Base-by-base conservation (phyloP, 1,140 invertebrate genomes). In the Zaprionus vittiger region DNA sequence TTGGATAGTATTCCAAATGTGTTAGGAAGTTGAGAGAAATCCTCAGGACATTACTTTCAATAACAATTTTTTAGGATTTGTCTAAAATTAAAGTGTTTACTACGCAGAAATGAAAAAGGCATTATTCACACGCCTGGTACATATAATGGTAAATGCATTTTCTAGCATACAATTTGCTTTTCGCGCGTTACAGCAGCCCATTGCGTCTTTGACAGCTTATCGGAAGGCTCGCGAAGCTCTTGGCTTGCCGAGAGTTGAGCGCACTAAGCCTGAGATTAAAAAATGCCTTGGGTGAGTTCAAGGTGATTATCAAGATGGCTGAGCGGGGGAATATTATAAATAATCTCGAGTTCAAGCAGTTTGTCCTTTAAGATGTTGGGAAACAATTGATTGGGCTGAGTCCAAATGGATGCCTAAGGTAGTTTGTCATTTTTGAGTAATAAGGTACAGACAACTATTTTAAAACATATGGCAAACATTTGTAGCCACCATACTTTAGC, bases 291-390 rank as follows among this genome's bases (percentile, higher is more conserved):
- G 20, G 9, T 5, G 11, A 47, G 49, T 56, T 55, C 20, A 67
- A 57, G 55, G 22, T 55, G 14, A 56, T 26, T 26, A 52, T 55
- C 22, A 55, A 24, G 37, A 22, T 7, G 2, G 4, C 24, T 31
- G 9, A 12, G 28, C 6, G 2, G 12, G 31, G 9, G 9, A 17
- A 57, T 34, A 57, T 59, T 67, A 34, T 9, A 34, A 57, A 47
- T 57, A 59, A 59, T 22, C 37, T 47, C 64, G 31, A 47, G 64
- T 59, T 44, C 20, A 57, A 47, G n/a, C 38, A 56, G 52, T 34
- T 55, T 55, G 15, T 20, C 52, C 34, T 64, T 34, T 37, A n/a
- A 17, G 1, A 41, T 15, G 38, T 41, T 14, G 4, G 14, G 15
- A 41, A 41, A n/a, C 4, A 2, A 2, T 41, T n/a, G 15, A 11